phyloP scores from a whole-genome alignment of 1,140 invertebrate genomes.

The Drosophila orosa region DNA sequence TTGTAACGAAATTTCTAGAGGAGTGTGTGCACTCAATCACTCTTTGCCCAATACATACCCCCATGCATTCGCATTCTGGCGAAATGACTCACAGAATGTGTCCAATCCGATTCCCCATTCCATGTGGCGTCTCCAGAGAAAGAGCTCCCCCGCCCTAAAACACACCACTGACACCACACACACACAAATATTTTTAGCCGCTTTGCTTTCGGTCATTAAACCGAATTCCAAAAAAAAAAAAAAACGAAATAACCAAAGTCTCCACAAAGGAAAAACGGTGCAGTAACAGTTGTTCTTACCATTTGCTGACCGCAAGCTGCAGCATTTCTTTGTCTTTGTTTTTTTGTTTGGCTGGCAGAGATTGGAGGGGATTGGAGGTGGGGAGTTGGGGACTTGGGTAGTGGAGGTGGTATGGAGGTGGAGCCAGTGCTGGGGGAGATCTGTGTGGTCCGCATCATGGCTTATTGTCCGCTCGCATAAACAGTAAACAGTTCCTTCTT shows the following conservation, averaged over 20 bases:
- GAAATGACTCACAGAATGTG: slow-evolving; percentile 48
- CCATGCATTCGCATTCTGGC: slow-evolving; percentile 37
- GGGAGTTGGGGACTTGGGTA: background rate
- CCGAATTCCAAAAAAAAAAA: slow-evolving; percentile 52
- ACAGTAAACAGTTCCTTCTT: slow-evolving; percentile 43
- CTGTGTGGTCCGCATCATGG: slow-evolving; percentile 50
- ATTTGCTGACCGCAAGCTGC: slow-evolving; percentile 71
- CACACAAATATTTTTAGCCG: slow-evolving; percentile 75
- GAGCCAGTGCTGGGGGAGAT: slow-evolving; percentile 22
- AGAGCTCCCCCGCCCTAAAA: slow-evolving; percentile 8
- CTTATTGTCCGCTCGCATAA: slow-evolving; percentile 52
- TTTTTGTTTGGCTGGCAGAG: slow-evolving; percentile 44
- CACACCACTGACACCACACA: slow-evolving; percentile 38
- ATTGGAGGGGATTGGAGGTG: slow-evolving; percentile 16
- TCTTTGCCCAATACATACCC: slow-evolving; percentile 11
- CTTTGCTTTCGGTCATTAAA: slow-evolving; percentile 73
- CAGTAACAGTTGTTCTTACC: slow-evolving; percentile 73
- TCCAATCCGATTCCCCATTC: slow-evolving; percentile 27
- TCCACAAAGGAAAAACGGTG: slow-evolving; percentile 23
- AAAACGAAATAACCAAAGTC: slow-evolving; percentile 4
- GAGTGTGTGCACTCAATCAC: slow-evolving; percentile 16
- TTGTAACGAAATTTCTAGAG: background rate
- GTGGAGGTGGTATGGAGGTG: background rate
- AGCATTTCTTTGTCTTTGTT: slow-evolving; percentile 34
- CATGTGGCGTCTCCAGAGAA: slow-evolving; percentile 34